Evolutionary conservation across 2,113 vertebrate species (phyloP).

Genomic region (Odobenus rosmarus): DNA sequence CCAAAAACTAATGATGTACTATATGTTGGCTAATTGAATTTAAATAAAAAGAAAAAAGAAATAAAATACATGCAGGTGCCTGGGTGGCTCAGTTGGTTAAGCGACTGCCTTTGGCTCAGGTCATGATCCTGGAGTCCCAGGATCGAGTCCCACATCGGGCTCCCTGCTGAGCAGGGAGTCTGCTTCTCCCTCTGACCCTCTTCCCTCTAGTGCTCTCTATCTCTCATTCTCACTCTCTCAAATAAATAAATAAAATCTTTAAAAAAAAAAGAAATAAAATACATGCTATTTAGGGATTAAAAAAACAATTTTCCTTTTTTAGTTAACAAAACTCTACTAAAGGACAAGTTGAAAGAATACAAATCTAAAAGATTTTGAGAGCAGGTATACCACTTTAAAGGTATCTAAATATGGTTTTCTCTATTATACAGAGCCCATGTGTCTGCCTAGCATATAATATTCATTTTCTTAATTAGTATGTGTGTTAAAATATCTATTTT

Average conservation of each 20-base stretch:
- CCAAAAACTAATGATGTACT: background rate
- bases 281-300: background rate
- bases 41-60: background rate
- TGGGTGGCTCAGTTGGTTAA: too few species aligned
- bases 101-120: too few species aligned
- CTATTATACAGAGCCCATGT: background rate
- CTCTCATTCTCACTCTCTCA: too few species aligned
- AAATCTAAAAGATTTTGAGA: conserved; percentile 29
- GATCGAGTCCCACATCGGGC: too few species aligned
- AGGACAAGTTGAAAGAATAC: background rate
- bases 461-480: conserved; percentile 54
- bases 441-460: background rate
- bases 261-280: background rate
- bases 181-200: too few species aligned
- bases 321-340: background rate
- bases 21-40: background rate
- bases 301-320: background rate
- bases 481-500: conserved; percentile 54
- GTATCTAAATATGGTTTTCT: conserved; percentile 11
- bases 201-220: too few species aligned
- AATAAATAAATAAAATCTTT: too few species aligned
- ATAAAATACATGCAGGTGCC: background rate
- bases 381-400: background rate
- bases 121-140: too few species aligned
- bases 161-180: too few species aligned